These are phyloP conservation scores for human DNA, from an alignment of 2,113 vertebrate species.

Conservation along the genomic window GRCh38 chr4:96157001-96157500, in stretches of 20 bases:
- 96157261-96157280: background rate
- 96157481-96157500: background rate
- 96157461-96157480: background rate
- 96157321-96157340: background rate
- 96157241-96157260: background rate
- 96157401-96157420: background rate
- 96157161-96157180: constrained; percentile 44
- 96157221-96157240: background rate
- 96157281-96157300: background rate
- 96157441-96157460: background rate
- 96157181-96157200: constrained; percentile 54
- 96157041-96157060: constrained; percentile 56
- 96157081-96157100: constrained; percentile 35
- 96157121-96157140: constrained; percentile 54
- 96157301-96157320: background rate
- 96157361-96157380: background rate
- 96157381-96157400: background rate
- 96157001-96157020: background rate
- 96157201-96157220: background rate
- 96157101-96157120: constrained; percentile 52
- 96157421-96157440: background rate
- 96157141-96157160: constrained; percentile 38
- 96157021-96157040: background rate
- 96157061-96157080: constrained; percentile 29
- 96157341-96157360: background rate